Conservation (phyloP, 2,797 vertebrate species). For the Parauchenoglanis punctatus region DNA sequence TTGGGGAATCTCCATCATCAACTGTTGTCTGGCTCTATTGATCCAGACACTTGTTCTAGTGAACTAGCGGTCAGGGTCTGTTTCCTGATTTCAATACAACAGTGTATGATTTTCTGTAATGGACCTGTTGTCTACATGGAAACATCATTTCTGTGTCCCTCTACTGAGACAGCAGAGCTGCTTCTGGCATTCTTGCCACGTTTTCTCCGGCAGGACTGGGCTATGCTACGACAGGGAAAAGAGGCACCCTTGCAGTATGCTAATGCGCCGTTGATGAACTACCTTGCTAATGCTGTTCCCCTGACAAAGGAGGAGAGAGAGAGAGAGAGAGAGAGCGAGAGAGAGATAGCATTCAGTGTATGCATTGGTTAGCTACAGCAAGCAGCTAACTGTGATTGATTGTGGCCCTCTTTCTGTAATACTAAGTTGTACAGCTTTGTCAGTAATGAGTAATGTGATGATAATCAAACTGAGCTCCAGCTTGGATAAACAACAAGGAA, state of each 20-base stretch:
- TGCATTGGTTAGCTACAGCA: slow-evolving; percentile 35
- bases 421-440: slow-evolving; percentile 6
- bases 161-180: slow-evolving; percentile 28
- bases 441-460: slow-evolving; percentile 63
- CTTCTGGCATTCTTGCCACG: slow-evolving; percentile 63
- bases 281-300: slow-evolving; percentile 71
- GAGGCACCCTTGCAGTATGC: slow-evolving; percentile 63
- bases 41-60: slow-evolving; percentile 37
- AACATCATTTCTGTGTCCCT: slow-evolving; percentile 31
- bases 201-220: not conserved
- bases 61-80: slow-evolving; percentile 20
- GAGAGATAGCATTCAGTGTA: slow-evolving; percentile 12
- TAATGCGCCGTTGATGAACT: slow-evolving; percentile 80
- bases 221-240: slow-evolving; percentile 57
- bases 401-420: slow-evolving; percentile 55
- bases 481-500: slow-evolving; percentile 29
- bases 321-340: slow-evolving; percentile 55
- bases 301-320: slow-evolving; percentile 52
- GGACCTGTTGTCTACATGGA: slow-evolving; percentile 4
- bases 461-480: slow-evolving; percentile 68
- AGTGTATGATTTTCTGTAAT: not conserved
- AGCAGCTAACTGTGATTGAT: slow-evolving; percentile 67
- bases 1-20: slow-evolving; percentile 26
- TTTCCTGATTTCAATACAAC: slow-evolving; percentile 25
- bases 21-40: slow-evolving; percentile 34